A percentile compares a stretch with the other conserved stretches of the same genome.
Conservation (phyloP, 2,113 vertebrate genomes). For the Spizaetus ornatus region DNA sequence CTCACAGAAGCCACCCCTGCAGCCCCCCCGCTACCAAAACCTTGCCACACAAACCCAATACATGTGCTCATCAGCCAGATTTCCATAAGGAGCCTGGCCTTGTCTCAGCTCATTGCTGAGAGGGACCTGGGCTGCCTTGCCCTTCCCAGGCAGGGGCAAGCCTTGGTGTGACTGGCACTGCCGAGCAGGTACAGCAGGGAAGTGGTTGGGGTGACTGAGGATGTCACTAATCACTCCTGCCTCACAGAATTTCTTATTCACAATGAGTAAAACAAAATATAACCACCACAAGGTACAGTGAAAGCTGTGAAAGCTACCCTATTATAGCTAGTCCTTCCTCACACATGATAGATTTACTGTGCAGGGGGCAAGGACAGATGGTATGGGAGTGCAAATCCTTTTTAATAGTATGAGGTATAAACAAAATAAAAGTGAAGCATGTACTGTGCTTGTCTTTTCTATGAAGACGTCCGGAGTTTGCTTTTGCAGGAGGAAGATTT, state of each 20-base stretch:
- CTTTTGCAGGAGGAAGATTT: neutral
- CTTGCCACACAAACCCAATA: too few relatives aligned
- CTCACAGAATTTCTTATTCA: neutral
- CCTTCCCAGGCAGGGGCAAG: neutral
- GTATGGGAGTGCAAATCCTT: neutral
- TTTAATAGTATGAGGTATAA: neutral
- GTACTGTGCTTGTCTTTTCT: neutral
- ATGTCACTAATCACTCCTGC: neutral
- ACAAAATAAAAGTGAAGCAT: neutral
- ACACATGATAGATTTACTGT: neutral
- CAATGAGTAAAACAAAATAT: neutral
- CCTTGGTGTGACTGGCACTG: neutral
- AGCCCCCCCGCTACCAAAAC: too few relatives aligned
- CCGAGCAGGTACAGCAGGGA: fast-evolving
- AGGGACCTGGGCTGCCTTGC: neutral
- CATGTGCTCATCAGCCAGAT: neutral
- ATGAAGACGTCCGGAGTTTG: neutral
- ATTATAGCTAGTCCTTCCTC: neutral
- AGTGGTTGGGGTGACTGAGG: neutral
- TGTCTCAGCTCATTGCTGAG: neutral
- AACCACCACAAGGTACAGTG: neutral
- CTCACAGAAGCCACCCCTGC: too few relatives aligned
- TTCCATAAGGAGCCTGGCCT: neutral
- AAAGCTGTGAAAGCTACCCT: neutral
- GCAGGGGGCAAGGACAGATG: neutral